Evolutionary conservation across 2,113 vertebrate species (phyloP).

Genomic region (Pantherophis guttatus): DNA sequence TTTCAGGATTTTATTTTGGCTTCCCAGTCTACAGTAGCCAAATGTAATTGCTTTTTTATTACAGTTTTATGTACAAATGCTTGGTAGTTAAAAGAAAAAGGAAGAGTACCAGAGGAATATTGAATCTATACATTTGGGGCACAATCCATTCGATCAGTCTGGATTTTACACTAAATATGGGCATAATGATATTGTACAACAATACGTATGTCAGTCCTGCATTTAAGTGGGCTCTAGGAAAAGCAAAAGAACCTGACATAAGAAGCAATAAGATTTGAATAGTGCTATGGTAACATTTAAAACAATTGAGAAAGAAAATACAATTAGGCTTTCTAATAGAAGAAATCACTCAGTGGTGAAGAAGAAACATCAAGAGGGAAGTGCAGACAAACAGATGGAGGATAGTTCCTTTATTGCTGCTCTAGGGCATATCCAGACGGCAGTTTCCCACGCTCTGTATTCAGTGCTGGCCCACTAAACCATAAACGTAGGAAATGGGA

Average conservation of each 20-base stretch:
- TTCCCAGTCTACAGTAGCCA: neutral
- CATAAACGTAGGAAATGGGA: neutral
- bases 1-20: neutral
- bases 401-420: neutral
- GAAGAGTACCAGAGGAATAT: neutral
- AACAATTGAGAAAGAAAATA: neutral
- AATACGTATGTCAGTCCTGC: neutral
- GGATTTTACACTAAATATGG: neutral
- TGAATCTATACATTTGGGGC: neutral
- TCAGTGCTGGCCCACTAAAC: neutral
- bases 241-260: neutral
- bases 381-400: slow-evolving; percentile 12
- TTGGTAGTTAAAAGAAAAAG: neutral
- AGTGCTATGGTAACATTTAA: neutral
- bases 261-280: neutral
- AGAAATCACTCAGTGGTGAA: neutral
- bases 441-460: slow-evolving; percentile 17
- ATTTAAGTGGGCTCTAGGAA: neutral
- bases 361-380: neutral
- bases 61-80: neutral
- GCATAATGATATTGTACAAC: neutral
- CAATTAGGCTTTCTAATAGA: neutral
- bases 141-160: neutral
- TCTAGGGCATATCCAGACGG: slow-evolving; percentile 13
- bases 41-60: neutral